Conservation (phyloP, 1,140 invertebrate genomes). For the Drosophila varians region DNA sequence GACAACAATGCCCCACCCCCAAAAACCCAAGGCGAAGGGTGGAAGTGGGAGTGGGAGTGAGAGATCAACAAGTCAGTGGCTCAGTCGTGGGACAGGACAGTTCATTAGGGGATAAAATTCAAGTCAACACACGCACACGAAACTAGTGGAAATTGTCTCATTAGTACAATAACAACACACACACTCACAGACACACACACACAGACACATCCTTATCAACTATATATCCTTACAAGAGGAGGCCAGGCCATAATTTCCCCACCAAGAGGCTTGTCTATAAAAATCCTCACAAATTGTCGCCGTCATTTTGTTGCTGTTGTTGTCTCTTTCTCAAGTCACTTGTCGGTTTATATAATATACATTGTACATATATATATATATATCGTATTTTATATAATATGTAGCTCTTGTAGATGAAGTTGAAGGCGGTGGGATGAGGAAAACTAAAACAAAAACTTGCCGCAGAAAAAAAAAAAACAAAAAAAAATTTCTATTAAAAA, state of each 20-base stretch:
- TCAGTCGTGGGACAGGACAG: slow-evolving; percentile 32
- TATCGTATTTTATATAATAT: background rate
- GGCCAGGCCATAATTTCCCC: slow-evolving; percentile 40
- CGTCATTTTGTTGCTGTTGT: slow-evolving; percentile 7
- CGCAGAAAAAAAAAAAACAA: slow-evolving; percentile 16
- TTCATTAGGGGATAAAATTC: slow-evolving; percentile 71
- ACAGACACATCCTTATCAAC: background rate
- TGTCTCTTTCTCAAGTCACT: background rate
- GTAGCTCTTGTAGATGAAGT: slow-evolving; percentile 8
- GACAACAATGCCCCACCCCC: slow-evolving; percentile 33
- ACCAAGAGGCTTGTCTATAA: slow-evolving; percentile 35
- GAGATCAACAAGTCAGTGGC: slow-evolving; percentile 53
- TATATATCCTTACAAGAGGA: slow-evolving; percentile 11
- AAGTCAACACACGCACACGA: slow-evolving; percentile 45
- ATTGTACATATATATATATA: background rate
- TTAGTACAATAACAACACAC: slow-evolving; percentile 48
- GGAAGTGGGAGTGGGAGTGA: no score
- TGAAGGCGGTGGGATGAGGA: background rate
- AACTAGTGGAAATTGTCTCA: slow-evolving; percentile 71
- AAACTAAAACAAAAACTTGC: background rate
- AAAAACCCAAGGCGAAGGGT: no score
- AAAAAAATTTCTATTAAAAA: slow-evolving; percentile 17
- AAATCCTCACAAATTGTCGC: slow-evolving; percentile 30
- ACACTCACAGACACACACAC: slow-evolving; percentile 9
- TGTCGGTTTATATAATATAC: background rate